These are phyloP conservation scores for Ophiothrix spiculata DNA, from an alignment of 35 echinoderm and acorn worm species.

Conservation along the genomic window DNA sequence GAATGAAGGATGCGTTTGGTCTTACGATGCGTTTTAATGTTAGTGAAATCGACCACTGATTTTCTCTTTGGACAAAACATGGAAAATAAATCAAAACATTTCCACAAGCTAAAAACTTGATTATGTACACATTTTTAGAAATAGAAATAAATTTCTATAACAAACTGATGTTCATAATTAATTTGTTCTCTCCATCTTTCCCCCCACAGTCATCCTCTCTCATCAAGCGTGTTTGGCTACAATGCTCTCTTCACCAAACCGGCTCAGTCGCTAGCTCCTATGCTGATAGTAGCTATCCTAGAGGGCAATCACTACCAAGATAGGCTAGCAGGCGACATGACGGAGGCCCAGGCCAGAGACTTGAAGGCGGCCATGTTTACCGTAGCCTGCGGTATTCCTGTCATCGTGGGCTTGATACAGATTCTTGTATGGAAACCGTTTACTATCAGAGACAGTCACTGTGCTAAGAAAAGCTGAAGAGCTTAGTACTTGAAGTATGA, in stretches of 20 bases:
- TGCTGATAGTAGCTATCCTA: slow-evolving; percentile 68
- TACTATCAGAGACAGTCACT: slow-evolving; percentile 59
- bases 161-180: neutral
- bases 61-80: too few relatives aligned
- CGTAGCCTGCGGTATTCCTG: slow-evolving; percentile 62
- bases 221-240: slow-evolving; percentile 91
- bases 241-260: slow-evolving; percentile 98
- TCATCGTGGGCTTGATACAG: slow-evolving; percentile 52
- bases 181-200: slow-evolving; percentile 5
- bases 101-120: too few relatives aligned
- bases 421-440: slow-evolving; percentile 71
- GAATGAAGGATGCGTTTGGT: too few relatives aligned
- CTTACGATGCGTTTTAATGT: too few relatives aligned
- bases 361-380: slow-evolving; percentile 67
- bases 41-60: too few relatives aligned
- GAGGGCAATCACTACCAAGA: slow-evolving; percentile 67
- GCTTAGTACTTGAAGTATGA: too few relatives aligned
- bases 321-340: slow-evolving; percentile 21
- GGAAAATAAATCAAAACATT: too few relatives aligned
- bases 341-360: neutral
- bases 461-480: too few relatives aligned
- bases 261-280: slow-evolving; percentile 77
- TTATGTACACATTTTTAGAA: too few relatives aligned
- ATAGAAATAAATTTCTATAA: too few relatives aligned
- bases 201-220: slow-evolving; percentile 70